Evolutionary conservation across 2,113 vertebrate genomes (phyloP), one percentile per base, ranked within the genome.

Genomic region (Calyptomena viridis): DNA sequence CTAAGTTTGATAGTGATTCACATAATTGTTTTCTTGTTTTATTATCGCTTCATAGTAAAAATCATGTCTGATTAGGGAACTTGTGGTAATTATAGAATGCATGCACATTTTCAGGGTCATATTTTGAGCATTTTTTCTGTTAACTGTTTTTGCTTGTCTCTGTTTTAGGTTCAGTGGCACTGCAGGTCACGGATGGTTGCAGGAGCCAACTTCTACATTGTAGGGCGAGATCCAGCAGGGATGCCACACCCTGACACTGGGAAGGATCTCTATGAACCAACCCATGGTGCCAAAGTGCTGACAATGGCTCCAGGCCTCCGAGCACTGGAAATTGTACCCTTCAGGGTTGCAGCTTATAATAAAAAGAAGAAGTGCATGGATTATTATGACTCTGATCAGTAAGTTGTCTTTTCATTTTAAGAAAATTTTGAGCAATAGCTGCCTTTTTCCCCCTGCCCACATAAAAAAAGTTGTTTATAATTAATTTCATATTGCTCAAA

Each of bases 191-290:
- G 99, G 33, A 99, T 99, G 99, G 99, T 99, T 50, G 99, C 99
- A 5, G 99, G 99, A 53, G 99, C 99, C 92, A 99, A 99, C 92
- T 99, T 99, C 97, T 99, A 99, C 96, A 99, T 99, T 16, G 99
- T 99, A 56, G 99, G 99, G 49, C 98, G 99, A 35, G 99, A 99
- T 97, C 99, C 99, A 3, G 99, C 99, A 11, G 99, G 99, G 79
- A 98, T 99, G 99, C 99, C 99, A 16, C 99, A 99, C 81, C 99
- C 99, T 3, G 98, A 98, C 92, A 99, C 99, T 2, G 99, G 99
- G 42, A 99, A 99, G 90, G 99, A 99, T 96, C 98, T 99, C 24
- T 99, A 99, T 12, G 99, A 99, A 88, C 99, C 99, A 58, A 98
- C 98, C 14, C 99, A 99, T 2, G 99, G 99, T 4, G 99, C 99